phyloP scores from a whole-genome alignment of 2,113 vertebrate species.

The chimpanzee (Pan troglodytes) region NHGRI_mPanTro3-v2.1_pri NC_072398.2:207723501-207724000 shows the following conservation, averaged over 20 bases:
- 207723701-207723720: neutral
- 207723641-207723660: neutral
- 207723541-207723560: neutral
- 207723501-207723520: neutral
- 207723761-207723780: neutral
- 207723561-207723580: neutral
- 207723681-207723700: conserved; percentile 8
- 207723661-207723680: neutral
- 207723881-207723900: neutral
- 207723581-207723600: neutral
- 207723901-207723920: neutral
- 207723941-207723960: neutral
- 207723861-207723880: neutral
- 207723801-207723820: neutral
- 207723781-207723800: neutral
- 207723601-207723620: neutral
- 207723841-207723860: neutral
- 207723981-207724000: neutral
- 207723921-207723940: neutral
- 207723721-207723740: neutral
- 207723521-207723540: neutral
- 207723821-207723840: neutral
- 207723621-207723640: neutral
- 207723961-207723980: neutral
- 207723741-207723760: neutral